phyloP scores from a whole-genome alignment of 2,113 vertebrate species.

The Tympanuchus pallidicinctus region DNA sequence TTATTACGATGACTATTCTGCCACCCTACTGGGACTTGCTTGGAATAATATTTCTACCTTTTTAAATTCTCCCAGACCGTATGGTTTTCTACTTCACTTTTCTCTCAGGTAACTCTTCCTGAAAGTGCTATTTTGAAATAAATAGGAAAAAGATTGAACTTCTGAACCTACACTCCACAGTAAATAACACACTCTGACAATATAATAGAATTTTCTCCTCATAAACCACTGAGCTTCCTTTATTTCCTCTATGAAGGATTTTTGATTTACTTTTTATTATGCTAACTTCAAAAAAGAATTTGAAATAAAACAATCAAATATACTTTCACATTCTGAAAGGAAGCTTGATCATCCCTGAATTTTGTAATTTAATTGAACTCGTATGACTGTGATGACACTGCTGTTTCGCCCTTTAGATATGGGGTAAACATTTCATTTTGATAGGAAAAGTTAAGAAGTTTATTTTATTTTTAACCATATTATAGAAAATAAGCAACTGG shows the following conservation, averaged over 20 bases:
- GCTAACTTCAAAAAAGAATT: neutral
- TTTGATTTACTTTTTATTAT: neutral
- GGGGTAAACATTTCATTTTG: neutral
- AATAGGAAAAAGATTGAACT: neutral
- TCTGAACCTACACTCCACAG: neutral
- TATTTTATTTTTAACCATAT: neutral
- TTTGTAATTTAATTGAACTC: neutral
- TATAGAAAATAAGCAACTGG: neutral
- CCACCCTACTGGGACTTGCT: fast-evolving
- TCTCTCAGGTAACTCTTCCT: neutral
- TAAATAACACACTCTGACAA: neutral
- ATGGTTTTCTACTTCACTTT: neutral
- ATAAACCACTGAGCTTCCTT: neutral
- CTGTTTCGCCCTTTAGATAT: neutral
- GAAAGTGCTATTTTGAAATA: neutral
- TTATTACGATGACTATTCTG: neutral
- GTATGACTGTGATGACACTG: neutral
- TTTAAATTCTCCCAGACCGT: neutral
- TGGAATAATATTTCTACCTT: neutral
- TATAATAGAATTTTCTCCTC: neutral
- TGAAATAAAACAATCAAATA: neutral
- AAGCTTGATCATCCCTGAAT: neutral
- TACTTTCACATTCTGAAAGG: neutral
- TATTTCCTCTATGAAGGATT: neutral
- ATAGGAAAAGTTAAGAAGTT: neutral